Evolutionary conservation across 2,113 vertebrate genomes (phyloP).

Genomic region (Marcusenius ussheri): DNA sequence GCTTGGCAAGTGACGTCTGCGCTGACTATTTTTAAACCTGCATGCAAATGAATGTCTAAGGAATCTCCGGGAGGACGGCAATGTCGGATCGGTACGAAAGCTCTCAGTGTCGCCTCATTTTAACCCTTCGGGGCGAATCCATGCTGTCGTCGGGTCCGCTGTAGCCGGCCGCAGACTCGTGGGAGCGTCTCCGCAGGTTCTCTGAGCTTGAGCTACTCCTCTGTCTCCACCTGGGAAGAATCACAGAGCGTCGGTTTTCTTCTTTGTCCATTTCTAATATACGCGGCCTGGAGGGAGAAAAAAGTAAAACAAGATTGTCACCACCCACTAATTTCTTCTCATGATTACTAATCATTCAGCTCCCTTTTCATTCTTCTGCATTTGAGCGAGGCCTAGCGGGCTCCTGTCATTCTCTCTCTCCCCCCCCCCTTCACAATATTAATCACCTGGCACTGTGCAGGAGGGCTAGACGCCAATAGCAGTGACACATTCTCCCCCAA

Average conservation of each 20-base stretch:
- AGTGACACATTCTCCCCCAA: background rate
- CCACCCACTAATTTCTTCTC: background rate
- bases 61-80: background rate
- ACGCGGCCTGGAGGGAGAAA: conserved; percentile 65
- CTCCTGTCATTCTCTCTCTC: background rate
- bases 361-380: background rate
- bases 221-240: conserved; percentile 70
- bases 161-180: conserved; percentile 53
- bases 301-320: background rate
- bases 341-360: background rate
- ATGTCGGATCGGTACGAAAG: background rate
- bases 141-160: conserved; percentile 57
- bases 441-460: background rate
- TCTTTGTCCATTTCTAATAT: conserved; percentile 98
- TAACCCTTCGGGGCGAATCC: conserved; percentile 80
- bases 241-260: conserved; percentile 81
- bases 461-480: background rate
- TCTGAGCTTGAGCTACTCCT: conserved; percentile 73
- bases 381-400: background rate
- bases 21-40: conserved; percentile 9
- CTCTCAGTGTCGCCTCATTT: conserved; percentile 91
- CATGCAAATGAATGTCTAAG: conserved; percentile 13
- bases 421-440: background rate
- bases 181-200: conserved; percentile 74
- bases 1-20: conserved; percentile 3